These are phyloP conservation scores for Ctenopoma multispine DNA, from an alignment of 2,797 vertebrate species.

Conservation along the genomic window DNA sequence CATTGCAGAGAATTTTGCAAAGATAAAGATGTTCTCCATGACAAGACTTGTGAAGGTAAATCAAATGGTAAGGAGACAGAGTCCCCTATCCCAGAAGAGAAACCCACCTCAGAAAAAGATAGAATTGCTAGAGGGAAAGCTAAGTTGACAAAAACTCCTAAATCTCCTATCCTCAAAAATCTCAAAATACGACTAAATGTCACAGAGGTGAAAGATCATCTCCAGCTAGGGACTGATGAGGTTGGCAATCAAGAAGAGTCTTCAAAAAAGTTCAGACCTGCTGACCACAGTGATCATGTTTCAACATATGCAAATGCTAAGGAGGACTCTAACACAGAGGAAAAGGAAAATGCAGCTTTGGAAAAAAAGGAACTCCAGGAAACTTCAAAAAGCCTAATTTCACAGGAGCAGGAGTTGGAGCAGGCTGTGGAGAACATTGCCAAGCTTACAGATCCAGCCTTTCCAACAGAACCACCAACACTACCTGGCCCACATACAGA, in stretches of 20 bases:
- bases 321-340: slow-evolving; percentile 67
- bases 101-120: slow-evolving; percentile 78
- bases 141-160: slow-evolving; percentile 85
- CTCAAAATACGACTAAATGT: slow-evolving; percentile 88
- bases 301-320: slow-evolving; percentile 72
- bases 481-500: slow-evolving; percentile 66
- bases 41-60: slow-evolving; percentile 70
- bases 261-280: slow-evolving; percentile 79
- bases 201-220: slow-evolving; percentile 87
- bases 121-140: slow-evolving; percentile 73
- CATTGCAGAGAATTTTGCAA: slow-evolving; percentile 61
- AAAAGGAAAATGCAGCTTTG: slow-evolving; percentile 77
- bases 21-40: slow-evolving; percentile 57
- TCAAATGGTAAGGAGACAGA: slow-evolving; percentile 71
- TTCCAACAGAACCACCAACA: slow-evolving; percentile 74
- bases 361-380: slow-evolving; percentile 81
- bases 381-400: slow-evolving; percentile 84
- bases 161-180: slow-evolving; percentile 89
- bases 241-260: slow-evolving; percentile 73
- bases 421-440: slow-evolving; percentile 96
- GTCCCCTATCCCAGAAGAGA: slow-evolving; percentile 74
- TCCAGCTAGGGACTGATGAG: slow-evolving; percentile 85
- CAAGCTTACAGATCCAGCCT: slow-evolving; percentile 92
- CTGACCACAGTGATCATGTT: slow-evolving; percentile 77
- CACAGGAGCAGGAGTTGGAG: slow-evolving; percentile 92